phyloP scores from a whole-genome alignment of 2,797 vertebrate genomes.

The Morus bassanus region DNA sequence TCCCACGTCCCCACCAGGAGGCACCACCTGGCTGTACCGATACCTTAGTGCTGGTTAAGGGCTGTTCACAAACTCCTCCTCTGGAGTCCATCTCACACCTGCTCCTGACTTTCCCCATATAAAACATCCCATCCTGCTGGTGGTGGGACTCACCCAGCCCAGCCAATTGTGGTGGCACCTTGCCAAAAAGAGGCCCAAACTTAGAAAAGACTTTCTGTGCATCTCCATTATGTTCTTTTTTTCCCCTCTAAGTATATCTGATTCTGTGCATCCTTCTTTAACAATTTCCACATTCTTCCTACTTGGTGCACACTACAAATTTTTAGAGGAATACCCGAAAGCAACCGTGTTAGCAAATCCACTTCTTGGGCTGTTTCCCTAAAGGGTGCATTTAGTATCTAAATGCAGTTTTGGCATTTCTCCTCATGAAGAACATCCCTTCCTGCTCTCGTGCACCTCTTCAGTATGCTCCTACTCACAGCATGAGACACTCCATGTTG shows the following conservation, averaged over 20 bases:
- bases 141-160: not conserved
- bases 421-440: rapidly evolving
- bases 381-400: not conserved
- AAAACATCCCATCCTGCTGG: not conserved
- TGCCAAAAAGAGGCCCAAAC: not conserved
- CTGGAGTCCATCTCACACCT: rapidly evolving
- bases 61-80: not conserved
- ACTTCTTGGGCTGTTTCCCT: not conserved
- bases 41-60: not conserved
- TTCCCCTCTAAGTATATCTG: not conserved
- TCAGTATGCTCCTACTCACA: rapidly evolving
- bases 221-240: not conserved
- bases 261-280: not conserved
- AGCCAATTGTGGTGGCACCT: rapidly evolving
- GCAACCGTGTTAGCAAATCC: not conserved
- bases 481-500: rapidly evolving
- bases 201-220: not conserved
- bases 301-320: rapidly evolving
- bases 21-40: not conserved
- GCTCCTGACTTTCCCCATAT: rapidly evolving
- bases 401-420: not conserved
- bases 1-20: not conserved
- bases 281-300: rapidly evolving
- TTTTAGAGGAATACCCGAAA: not conserved
- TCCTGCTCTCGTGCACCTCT: not conserved